Conservation (phyloP, 1,140 invertebrate species). For the Argopecten irradians region DNA sequence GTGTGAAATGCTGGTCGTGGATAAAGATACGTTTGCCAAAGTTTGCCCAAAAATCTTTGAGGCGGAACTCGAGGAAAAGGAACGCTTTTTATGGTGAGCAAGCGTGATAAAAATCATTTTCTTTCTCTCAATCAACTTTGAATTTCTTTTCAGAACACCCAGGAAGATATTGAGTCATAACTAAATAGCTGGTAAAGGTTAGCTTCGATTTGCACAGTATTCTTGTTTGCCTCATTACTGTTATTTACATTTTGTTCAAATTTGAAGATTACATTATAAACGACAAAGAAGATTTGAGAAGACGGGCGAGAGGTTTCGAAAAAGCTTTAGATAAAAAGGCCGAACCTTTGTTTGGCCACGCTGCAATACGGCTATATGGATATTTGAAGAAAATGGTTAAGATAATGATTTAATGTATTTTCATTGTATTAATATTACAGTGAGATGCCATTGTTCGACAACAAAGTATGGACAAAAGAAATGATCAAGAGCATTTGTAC, state of each 20-base stretch:
- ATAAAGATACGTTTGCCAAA: conserved; percentile 69
- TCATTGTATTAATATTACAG: conserved; percentile 43
- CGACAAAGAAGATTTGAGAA: no score
- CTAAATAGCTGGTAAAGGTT: no score
- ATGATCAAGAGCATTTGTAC: conserved; percentile 58
- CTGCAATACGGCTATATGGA: no score
- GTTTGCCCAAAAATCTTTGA: conserved; percentile 73
- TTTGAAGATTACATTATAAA: no score
- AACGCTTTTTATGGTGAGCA: conserved; percentile 66
- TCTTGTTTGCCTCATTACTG: no score
- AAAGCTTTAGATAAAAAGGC: no score
- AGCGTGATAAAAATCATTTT: neutral
- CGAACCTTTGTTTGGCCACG: no score
- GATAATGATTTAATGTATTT: neutral
- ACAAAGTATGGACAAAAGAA: conserved; percentile 60
- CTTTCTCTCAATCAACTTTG: neutral
- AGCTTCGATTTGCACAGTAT: no score
- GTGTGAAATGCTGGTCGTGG: conserved; percentile 69
- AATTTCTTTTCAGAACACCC: neutral
- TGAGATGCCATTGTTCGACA: conserved; percentile 58
- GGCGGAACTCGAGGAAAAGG: conserved; percentile 67
- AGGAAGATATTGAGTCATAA: no score
- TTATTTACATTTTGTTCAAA: no score
- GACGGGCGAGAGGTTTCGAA: no score
- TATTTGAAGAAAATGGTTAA: neutral